Percentiles rank a stretch among this genome's conserved stretches.
These are phyloP conservation scores for Steinernema hermaphroditum DNA, from an alignment of 2,888 invertebrate species.

Conservation along the genomic window DNA sequence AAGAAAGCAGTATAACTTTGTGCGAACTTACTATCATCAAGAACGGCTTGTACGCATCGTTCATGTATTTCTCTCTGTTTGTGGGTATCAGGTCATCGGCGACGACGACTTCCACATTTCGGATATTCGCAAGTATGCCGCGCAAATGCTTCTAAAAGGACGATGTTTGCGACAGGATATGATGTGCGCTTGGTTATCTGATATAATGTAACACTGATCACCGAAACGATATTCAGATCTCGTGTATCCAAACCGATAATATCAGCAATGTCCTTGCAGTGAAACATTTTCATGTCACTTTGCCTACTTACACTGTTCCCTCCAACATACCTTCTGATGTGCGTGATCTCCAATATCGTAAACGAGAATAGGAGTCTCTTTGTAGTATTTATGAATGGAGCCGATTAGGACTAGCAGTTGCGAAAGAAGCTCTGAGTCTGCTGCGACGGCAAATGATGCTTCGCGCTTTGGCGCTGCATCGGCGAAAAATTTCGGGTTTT, in stretches of 20 bases:
- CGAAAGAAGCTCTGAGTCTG: conserved; percentile 20
- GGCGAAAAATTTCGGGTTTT: neutral
- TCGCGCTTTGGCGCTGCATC: neutral
- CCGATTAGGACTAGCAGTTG: conserved; percentile 21
- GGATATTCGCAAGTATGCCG: conserved; percentile 20
- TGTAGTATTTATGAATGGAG: conserved; percentile 24
- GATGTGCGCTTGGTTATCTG: conserved; percentile 28
- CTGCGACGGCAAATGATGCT: conserved; percentile 3
- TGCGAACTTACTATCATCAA: conserved; percentile 9
- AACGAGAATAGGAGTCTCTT: neutral
- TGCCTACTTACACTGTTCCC: too few relatives aligned
- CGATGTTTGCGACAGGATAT: conserved; percentile 25
- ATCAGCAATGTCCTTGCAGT: conserved; percentile 9
- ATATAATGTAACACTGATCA: conserved; percentile 14
- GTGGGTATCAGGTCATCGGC: conserved; percentile 11
- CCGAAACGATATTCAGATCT: conserved; percentile 22
- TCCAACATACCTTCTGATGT: conserved; percentile 11
- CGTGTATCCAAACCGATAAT: conserved; percentile 17
- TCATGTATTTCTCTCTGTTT: neutral
- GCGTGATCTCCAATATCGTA: conserved; percentile 9
- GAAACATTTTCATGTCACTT: conserved; percentile 15
- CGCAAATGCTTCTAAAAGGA: conserved; percentile 26
- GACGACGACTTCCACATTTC: conserved; percentile 21
- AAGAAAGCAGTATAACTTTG: neutral
- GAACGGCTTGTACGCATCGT: conserved; percentile 3